A percentile compares a stretch with the other conserved stretches of the same genome.
These are phyloP conservation scores for Neodiprion virginianus DNA, from an alignment of 1,140 invertebrate genomes.

Conservation along the genomic window DNA sequence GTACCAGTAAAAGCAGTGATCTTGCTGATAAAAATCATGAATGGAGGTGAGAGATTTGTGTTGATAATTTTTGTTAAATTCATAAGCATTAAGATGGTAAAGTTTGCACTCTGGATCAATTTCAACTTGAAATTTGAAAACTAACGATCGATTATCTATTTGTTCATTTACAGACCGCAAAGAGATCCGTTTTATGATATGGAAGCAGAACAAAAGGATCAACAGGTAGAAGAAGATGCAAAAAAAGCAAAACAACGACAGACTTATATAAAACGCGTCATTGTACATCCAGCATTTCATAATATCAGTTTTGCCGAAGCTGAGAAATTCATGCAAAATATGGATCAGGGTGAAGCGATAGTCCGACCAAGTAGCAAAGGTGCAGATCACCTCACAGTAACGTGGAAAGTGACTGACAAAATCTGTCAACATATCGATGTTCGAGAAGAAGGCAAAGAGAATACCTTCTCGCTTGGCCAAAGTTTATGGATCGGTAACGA, in stretches of 20 bases:
- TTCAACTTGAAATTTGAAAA: constrained; percentile 4
- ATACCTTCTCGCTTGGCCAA: constrained; percentile 92
- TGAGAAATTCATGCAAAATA: constrained; percentile 86
- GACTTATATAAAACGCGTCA: constrained; percentile 93
- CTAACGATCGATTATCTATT: constrained; percentile 6
- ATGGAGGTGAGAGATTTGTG: constrained; percentile 70
- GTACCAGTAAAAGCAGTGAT: constrained; percentile 94
- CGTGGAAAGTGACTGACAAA: constrained; percentile 96
- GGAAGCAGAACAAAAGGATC: constrained; percentile 83
- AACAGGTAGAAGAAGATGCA: constrained; percentile 79
- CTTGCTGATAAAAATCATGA: constrained; percentile 89
- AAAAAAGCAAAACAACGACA: constrained; percentile 81
- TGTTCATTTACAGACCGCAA: constrained; percentile 67
- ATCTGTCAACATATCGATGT: constrained; percentile 97
- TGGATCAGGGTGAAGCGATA: constrained; percentile 97
- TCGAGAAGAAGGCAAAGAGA: constrained; percentile 94
- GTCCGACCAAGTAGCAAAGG: constrained; percentile 97
- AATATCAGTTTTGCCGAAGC: constrained; percentile 95
- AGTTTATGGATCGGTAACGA: constrained; percentile 84
- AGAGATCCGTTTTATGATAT: constrained; percentile 94
- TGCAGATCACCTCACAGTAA: constrained; percentile 94
- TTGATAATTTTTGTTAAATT: constrained; percentile 32
- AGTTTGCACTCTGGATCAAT: neutral
- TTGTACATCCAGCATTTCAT: constrained; percentile 96
- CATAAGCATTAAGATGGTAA: neutral